Evolutionary conservation across 2,797 vertebrate species (phyloP).

Genomic region (Mustela erminea): DNA sequence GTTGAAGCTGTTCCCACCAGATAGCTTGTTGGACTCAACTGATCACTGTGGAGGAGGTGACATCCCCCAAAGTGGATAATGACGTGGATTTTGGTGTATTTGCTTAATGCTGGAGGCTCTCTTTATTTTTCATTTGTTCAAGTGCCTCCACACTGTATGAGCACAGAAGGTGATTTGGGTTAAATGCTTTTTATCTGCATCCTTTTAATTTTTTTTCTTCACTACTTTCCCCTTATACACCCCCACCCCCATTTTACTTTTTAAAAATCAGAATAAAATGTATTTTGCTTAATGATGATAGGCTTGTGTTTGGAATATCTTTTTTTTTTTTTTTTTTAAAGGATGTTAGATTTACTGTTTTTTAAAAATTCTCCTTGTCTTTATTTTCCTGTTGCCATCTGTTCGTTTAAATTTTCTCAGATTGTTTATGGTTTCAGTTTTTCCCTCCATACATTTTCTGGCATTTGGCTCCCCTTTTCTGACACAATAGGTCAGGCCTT

Average conservation of each 20-base stretch:
- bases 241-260: background rate
- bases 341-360: constrained; percentile 54
- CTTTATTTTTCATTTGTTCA: background rate
- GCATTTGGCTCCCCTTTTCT: constrained; percentile 65
- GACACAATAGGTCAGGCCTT: constrained; percentile 74
- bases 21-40: background rate
- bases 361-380: constrained; percentile 40
- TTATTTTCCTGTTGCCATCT: constrained; percentile 77
- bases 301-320: background rate
- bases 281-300: background rate
- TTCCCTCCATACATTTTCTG: constrained; percentile 61
- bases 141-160: background rate
- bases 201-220: background rate
- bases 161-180: background rate
- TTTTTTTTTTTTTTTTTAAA: background rate
- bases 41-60: background rate
- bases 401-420: constrained; percentile 67
- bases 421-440: constrained; percentile 61
- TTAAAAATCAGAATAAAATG: background rate
- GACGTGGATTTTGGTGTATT: background rate
- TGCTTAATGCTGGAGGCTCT: background rate
- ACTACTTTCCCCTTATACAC: background rate
- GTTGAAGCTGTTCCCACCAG: background rate
- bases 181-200: background rate
- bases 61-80: background rate